Percentiles rank a stretch among this genome's conserved stretches.
Evolutionary conservation across 2,113 vertebrate genomes (phyloP).

Genomic region (Oceanodroma tethys): DNA sequence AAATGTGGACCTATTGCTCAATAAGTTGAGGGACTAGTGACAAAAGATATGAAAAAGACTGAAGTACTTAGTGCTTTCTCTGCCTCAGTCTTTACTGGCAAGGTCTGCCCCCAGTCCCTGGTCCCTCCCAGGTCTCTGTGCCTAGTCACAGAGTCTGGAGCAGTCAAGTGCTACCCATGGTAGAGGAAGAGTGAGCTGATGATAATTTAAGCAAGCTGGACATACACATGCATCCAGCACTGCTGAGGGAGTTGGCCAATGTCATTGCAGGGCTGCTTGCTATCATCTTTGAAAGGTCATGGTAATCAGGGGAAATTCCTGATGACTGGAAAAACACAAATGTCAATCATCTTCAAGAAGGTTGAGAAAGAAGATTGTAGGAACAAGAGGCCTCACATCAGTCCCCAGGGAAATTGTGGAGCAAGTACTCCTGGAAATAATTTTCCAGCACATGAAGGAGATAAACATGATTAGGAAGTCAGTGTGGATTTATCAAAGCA

Average conservation of each 20-base stretch:
- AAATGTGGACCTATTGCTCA: background rate
- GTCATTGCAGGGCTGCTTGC: background rate
- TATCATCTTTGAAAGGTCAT: background rate
- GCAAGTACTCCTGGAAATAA: background rate
- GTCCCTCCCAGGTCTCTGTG: background rate
- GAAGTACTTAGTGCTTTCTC: background rate
- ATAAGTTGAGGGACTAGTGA: background rate
- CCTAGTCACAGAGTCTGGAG: background rate
- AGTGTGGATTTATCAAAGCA: background rate
- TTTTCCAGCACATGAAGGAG: background rate
- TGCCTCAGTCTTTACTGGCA: background rate
- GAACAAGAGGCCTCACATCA: background rate
- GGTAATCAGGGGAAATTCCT: background rate
- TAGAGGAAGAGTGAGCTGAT: background rate
- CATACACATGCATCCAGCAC: background rate
- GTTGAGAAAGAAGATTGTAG: background rate
- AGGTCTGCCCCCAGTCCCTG: background rate
- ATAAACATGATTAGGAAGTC: background rate
- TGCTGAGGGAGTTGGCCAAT: background rate
- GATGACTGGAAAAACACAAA: background rate
- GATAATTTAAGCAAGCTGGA: background rate
- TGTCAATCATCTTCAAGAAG: background rate
- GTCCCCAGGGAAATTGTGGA: background rate
- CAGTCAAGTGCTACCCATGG: background rate
- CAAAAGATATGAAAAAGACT: background rate